These are phyloP conservation scores for Tetrapedia diversipes DNA, from an alignment of 2,888 invertebrate genomes.

Conservation along the genomic window DNA sequence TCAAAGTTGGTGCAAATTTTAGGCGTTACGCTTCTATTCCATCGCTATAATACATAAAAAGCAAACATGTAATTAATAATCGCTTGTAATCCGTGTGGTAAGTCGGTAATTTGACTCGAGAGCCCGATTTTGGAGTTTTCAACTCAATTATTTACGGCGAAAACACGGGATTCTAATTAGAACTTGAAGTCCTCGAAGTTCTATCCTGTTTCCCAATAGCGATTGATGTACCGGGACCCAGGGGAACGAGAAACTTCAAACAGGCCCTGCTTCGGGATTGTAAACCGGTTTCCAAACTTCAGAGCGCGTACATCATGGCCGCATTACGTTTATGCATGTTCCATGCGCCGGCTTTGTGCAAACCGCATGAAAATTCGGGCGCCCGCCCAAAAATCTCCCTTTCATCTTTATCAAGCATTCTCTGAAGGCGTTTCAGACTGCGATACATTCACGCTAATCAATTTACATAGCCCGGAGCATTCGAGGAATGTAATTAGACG, in stretches of 20 bases:
- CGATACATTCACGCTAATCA: neutral
- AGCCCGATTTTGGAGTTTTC: too few species aligned
- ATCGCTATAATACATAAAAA: too few species aligned
- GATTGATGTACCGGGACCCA: conserved; percentile 5
- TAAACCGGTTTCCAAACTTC: neutral
- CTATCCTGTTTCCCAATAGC: conserved; percentile 13
- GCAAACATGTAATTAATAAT: too few species aligned
- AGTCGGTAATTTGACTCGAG: too few species aligned
- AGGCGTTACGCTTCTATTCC: too few species aligned
- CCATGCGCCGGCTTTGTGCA: neutral
- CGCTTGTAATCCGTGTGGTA: too few species aligned
- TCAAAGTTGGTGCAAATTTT: too few species aligned
- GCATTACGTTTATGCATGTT: conserved; percentile 1
- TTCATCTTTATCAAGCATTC: neutral
- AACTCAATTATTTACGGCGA: neutral
- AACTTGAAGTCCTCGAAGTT: neutral
- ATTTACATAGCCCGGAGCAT: neutral
- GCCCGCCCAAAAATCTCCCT: neutral
- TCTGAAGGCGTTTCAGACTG: neutral
- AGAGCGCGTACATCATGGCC: neutral
- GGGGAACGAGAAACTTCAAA: conserved; percentile 10
- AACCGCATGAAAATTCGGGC: neutral
- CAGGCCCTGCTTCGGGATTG: neutral
- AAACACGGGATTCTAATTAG: conserved; percentile 21
- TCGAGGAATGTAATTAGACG: neutral